Base-by-base conservation (phyloP, 2,113 vertebrate genomes). In the Callipepla squamata region DNA sequence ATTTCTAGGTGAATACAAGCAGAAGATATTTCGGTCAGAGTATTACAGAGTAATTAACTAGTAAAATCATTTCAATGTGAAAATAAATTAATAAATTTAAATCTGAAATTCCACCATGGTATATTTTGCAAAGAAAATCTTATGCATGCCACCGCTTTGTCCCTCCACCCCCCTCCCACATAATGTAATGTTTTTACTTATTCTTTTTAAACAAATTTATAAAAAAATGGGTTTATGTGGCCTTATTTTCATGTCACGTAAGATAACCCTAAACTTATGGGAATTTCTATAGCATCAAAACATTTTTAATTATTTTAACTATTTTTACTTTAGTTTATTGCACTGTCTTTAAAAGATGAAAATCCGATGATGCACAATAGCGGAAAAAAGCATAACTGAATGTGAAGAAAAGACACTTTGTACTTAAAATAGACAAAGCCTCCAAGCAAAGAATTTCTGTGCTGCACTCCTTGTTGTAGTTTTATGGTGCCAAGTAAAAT, bases 401-500 rank as follows among this genome's bases (percentile, higher is more conserved):
- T 91, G 26, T 22, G 68, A 79, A 76, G 22, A 83, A 38, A 81
- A 91, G 57, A 44, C 23, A 55, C 28, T 76, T 70, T 10, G 16
- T 13, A 67, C 58, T 62, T 77, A 74, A 92, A 84, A 66, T 8
- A 3, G 14, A 55, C 62, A 84, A 6, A 67, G 44, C 80, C 68
- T 83, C 53, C 66, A 44, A 94, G 42, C 51, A 89, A 34, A 45
- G 44, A 75, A 75, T 89, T 92, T 81, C 32, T 93, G 68, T 87
- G 66, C 61, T 57, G 14, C 65, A 30, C 81, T 51, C 38, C 13
- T 50, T 91, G 77, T 87, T 55, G 26, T 42, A 80, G 76, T n/a
- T 93, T 42, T 61, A 12, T 28, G 74, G 61, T n/a, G 68, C 50
- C 80, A 92, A 83, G 58, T 50, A 93, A 93, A 93, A 91, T 81